Evolutionary conservation across 1,140 invertebrate species (phyloP).

Genomic region (Lerema accius): DNA sequence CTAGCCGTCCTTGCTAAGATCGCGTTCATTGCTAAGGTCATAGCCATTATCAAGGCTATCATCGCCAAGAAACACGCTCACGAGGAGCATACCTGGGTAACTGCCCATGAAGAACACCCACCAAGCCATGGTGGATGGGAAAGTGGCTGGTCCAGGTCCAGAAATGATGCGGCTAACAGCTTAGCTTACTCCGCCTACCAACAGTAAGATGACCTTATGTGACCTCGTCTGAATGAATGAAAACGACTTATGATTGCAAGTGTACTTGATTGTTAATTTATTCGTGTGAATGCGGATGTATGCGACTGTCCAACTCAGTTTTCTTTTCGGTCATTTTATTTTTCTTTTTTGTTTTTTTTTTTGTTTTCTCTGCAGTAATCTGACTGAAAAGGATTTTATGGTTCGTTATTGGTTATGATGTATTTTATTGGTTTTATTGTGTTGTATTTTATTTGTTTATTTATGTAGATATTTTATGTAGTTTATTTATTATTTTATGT

Average conservation of each 20-base stretch:
- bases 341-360: constrained; percentile 38
- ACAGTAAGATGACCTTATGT: constrained; percentile 49
- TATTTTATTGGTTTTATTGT: constrained; percentile 35
- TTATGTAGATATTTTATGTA: constrained; percentile 33
- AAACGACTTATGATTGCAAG: constrained; percentile 16
- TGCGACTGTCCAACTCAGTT: constrained; percentile 28
- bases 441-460: constrained; percentile 31
- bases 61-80: constrained; percentile 86
- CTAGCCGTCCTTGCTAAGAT: constrained; percentile 70
- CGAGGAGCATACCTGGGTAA: constrained; percentile 87
- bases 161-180: constrained; percentile 82
- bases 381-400: constrained; percentile 64
- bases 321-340: constrained; percentile 61
- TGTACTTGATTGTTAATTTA: constrained; percentile 52
- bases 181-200: constrained; percentile 86
- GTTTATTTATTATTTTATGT: constrained; percentile 31
- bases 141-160: constrained; percentile 83
- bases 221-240: constrained; percentile 21
- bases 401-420: constrained; percentile 23
- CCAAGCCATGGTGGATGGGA: constrained; percentile 74
- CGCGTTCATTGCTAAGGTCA: constrained; percentile 69
- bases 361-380: constrained; percentile 44
- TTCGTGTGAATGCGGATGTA: constrained; percentile 47
- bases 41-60: constrained; percentile 77
- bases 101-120: constrained; percentile 82